A percentile compares a stretch with the other conserved stretches of the same genome.
Evolutionary conservation across 1,140 invertebrate genomes (phyloP).

Genomic region (Telenomus remus): DNA sequence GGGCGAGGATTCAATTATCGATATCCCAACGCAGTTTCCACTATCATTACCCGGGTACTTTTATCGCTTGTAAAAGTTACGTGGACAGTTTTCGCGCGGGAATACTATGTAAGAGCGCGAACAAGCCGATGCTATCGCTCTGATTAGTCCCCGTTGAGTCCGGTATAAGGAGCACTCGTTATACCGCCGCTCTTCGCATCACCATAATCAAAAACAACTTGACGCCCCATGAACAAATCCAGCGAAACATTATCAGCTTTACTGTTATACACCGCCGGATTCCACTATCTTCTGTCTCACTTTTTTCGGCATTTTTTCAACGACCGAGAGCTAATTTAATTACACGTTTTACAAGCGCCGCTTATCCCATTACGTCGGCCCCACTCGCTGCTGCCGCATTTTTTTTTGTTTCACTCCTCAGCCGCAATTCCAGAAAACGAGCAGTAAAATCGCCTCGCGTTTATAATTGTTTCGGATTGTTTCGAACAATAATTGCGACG

Average conservation of each 20-base stretch:
- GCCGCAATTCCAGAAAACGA: too few relatives aligned
- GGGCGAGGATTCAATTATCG: constrained; percentile 59
- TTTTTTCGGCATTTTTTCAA: constrained; percentile 25
- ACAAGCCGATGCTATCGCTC: constrained; percentile 48
- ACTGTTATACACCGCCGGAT: constrained; percentile 33
- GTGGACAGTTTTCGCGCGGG: constrained; percentile 42
- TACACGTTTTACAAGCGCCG: not conserved
- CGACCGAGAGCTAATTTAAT: constrained; percentile 19
- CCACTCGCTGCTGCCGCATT: too few relatives aligned
- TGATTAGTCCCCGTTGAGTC: constrained; percentile 45
- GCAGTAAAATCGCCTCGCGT: too few relatives aligned
- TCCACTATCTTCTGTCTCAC: not conserved
- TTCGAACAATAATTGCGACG: too few relatives aligned
- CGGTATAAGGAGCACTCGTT: constrained; percentile 41
- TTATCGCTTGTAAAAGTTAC: constrained; percentile 56
- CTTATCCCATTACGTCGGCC: too few relatives aligned
- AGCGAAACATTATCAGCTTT: constrained; percentile 13
- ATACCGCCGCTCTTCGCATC: constrained; percentile 16
- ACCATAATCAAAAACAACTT: constrained; percentile 46
- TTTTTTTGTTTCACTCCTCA: too few relatives aligned
- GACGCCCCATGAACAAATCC: constrained; percentile 26
- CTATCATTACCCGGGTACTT: constrained; percentile 56
- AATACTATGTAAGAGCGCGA: constrained; percentile 31
- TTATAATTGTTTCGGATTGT: too few relatives aligned
- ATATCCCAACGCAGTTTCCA: constrained; percentile 49